Evolutionary conservation across 2,797 vertebrate species (phyloP), one percentile per base, ranked within the genome.

Genomic region (Argentina silus): DNA sequence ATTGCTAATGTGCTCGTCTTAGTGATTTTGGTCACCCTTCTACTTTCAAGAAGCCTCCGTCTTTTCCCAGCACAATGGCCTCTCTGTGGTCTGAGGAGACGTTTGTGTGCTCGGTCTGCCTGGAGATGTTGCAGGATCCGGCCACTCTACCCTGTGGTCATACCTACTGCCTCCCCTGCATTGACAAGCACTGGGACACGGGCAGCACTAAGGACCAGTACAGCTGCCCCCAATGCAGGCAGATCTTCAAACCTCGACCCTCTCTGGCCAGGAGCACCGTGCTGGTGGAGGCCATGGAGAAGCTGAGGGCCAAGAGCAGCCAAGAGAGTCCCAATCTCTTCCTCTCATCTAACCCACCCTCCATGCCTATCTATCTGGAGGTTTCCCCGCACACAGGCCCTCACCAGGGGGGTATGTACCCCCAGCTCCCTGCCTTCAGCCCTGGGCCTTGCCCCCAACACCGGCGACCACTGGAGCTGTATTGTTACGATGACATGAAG

Each of bases 121-220:
- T 95, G 90, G 94, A 95, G 17, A 87, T 83, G 2, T 74, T 95
- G 63, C 84, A 77, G 27, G 91, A 94, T 61, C 94, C 94, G 0
- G 89, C 93, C 42, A 94, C 94, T 0, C 83, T 95, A 1, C 89
- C 93, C 8, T 95, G 94, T 62, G 94, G 94, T 43, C 94, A 95
- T 78, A 92, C 92, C 0, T 95, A 95, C 88, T 94, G 94, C 77
- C 75, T 94, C 81, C 61, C 23, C 44, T 95, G 94, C 71, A 95
- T 95, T 71, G 81, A 92, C 78, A 85, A 69, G 7, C 93, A 94
- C 77, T 95, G 94, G 94, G 94, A 95, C 81, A 87, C 83, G 44
- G 74, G 48, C 10, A 63, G 59, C 43, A 27, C 62, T 23, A 87
- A 81, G 12, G 84, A 89, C 8, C 73, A 77, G 36, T 92, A 85